Conservation (phyloP, 2,888 invertebrate species). For the Eueremaeus valkanovi region DNA sequence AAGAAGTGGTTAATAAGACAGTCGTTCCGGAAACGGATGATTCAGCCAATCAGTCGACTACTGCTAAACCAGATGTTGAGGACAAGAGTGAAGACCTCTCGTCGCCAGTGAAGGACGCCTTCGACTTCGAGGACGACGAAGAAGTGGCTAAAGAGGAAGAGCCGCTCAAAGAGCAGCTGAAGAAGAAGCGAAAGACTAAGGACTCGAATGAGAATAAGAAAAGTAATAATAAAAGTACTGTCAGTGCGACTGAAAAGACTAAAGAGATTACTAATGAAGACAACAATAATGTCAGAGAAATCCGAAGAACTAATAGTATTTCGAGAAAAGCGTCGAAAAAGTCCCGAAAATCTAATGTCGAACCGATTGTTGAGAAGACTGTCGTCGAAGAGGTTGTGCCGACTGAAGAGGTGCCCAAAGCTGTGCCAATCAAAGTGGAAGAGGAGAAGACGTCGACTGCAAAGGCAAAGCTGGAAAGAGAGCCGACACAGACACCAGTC, state of each 20-base stretch:
- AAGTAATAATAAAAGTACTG: constrained; percentile 54
- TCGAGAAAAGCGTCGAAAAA: not conserved
- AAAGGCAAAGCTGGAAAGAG: no score
- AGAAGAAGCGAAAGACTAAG: constrained; percentile 30
- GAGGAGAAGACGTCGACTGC: constrained; percentile 38
- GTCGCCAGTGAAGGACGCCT: constrained; percentile 14
- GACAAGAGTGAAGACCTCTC: not conserved
- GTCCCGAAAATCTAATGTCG: not conserved
- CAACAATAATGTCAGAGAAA: not conserved
- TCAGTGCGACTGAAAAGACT: constrained; percentile 33
- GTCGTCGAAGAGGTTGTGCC: not conserved
- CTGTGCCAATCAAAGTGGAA: constrained; percentile 35
- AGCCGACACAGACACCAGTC: constrained; percentile 19
- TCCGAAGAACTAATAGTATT: not conserved
- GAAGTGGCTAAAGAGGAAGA: constrained; percentile 26
- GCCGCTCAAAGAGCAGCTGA: constrained; percentile 19
- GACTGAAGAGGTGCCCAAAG: constrained; percentile 54
- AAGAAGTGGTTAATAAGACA: not conserved
- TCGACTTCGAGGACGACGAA: constrained; percentile 38
- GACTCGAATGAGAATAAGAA: constrained; percentile 69
- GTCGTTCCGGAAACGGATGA: not conserved
- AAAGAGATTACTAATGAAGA: constrained; percentile 36
- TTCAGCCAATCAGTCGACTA: no score
- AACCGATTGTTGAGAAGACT: not conserved
- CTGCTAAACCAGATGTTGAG: not conserved